A percentile compares a stretch with the other conserved stretches of the same genome.
phyloP scores from a whole-genome alignment of 2,888 invertebrate species.

The Hydriomena furcata region DNA sequence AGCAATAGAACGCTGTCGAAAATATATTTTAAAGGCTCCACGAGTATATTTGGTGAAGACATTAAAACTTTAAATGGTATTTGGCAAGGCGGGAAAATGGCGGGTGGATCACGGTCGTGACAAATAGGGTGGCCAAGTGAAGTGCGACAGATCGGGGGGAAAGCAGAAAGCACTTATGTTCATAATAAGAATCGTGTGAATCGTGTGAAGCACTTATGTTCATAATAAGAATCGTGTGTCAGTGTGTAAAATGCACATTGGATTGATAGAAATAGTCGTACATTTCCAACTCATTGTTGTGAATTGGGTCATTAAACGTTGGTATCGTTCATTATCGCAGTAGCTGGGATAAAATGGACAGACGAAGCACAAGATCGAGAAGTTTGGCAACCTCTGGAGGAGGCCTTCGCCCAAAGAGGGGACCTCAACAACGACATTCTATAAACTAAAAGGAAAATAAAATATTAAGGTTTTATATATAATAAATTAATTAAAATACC shows the following conservation, averaged over 20 bases:
- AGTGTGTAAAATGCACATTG: conserved; percentile 13
- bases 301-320: no score
- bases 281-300: no score
- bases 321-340: no score
- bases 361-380: no score
- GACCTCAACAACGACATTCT: no score
- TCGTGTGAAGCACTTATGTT: conserved; percentile 22
- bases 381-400: no score
- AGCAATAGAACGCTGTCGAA: conserved; percentile 20
- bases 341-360: no score
- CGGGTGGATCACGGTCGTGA: conserved; percentile 36
- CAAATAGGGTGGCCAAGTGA: conserved; percentile 36
- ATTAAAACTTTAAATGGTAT: conserved; percentile 38
- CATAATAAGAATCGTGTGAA: conserved; percentile 20
- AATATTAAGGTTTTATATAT: no score
- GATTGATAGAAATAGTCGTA: not conserved
- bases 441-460: no score
- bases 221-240: conserved; percentile 18
- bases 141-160: conserved; percentile 29
- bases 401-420: no score
- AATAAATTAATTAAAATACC: no score
- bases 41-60: conserved; percentile 28
- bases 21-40: conserved; percentile 16
- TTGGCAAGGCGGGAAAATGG: conserved; percentile 36
- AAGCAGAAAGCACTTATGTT: conserved; percentile 21